Evolutionary conservation across 2,797 vertebrate species (phyloP), one percentile per base, ranked within the genome.

Genomic region (Cossypha polioptera): DNA sequence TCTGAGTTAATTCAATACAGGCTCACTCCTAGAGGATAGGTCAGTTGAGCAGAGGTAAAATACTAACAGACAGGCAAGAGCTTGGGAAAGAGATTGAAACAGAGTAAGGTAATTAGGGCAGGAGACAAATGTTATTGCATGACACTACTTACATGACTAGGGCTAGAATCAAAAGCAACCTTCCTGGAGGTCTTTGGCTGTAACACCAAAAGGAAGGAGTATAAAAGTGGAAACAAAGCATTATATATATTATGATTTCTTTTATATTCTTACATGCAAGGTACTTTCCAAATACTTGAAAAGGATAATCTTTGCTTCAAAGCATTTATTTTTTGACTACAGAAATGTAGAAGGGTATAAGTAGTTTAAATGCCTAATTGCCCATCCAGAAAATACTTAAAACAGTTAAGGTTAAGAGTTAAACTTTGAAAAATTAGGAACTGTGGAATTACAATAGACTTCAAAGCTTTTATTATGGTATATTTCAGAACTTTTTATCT

Each of bases 271-370:
- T 74, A 25, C 5, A 20, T 51, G 54, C 11, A 53, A 45, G 86
- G 87, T 88, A 75, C 76, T 95, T 97, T 94, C 92, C 86, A 86
- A 75, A 33, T 69, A 73, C 43, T 88, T 93, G 40, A 78, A 86
- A 94, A 86, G 31, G 19, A 51, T 62, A 59, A 81, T 62, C 16
- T 40, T 12, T 65, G n/a, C 79, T 94, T 95, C 90, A 95, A 94
- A 96, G 83, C 16, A 48, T 29, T 68, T 2, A 8, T 28, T 72
- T 83, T 88, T 76, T 82, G 9, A 36, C 6, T 82, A 28, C 11
- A 36, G 25, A 81, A 94, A 88, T 2, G 1, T 35, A 71, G 38
- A 31, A 72, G 42, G 15, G 31, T 33, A 8, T 31, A 21, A 71
- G 5, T 53, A 38, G n/a, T 61, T 85, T 63, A 57, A 89, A 81